phyloP scores from a whole-genome alignment of 2,113 vertebrate species.

The Myotis yumanensis region DNA sequence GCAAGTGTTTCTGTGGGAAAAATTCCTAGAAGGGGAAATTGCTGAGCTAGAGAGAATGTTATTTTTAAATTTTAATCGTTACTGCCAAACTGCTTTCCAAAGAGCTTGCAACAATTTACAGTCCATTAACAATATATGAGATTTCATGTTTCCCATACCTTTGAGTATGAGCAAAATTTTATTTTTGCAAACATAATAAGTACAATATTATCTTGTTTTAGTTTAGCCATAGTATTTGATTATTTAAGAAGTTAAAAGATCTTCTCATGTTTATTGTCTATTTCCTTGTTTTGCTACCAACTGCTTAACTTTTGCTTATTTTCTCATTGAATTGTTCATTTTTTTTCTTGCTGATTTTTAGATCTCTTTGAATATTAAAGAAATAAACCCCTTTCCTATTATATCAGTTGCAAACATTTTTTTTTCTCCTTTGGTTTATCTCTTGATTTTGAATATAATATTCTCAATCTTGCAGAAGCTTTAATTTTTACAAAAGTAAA shows the following conservation, averaged over 20 bases:
- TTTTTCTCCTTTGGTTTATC: background rate
- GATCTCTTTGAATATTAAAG: background rate
- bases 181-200: conserved; percentile 23
- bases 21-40: conserved; percentile 28
- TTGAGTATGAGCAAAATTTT: conserved; percentile 15
- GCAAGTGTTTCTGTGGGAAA: background rate
- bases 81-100: conserved; percentile 29
- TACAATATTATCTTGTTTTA: background rate
- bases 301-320: background rate
- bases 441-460: background rate
- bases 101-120: background rate
- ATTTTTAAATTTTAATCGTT: conserved; percentile 39
- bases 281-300: background rate
- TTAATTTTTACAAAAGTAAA: background rate
- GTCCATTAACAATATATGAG: background rate
- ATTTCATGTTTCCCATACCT: background rate
- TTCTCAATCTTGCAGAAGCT: background rate
- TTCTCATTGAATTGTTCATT: background rate
- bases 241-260: background rate
- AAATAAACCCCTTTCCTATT: background rate
- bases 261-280: background rate
- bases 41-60: conserved; percentile 29
- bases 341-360: background rate
- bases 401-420: background rate
- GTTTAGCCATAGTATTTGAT: background rate